Base-by-base conservation (phyloP, 2,888 invertebrate genomes). In the Cacoxenus indagator region DNA sequence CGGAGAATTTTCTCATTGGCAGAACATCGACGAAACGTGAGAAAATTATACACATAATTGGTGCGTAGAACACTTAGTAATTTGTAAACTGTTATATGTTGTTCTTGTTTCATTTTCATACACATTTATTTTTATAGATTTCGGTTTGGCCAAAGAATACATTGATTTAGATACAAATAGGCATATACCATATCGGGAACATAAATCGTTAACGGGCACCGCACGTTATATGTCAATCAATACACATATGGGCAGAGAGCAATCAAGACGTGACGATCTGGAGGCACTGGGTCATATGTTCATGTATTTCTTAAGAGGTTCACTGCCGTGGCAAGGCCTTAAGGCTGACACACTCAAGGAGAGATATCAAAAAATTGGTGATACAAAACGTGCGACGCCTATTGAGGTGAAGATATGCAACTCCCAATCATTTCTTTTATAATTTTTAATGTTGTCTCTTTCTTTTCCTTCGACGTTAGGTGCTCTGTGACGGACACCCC, bases 201-300 rank as follows among this genome's bases (percentile, higher is more conserved):
- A 99, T 92, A 99, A 99, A 91, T 98, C 98, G 88, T 92, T 99
- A 87, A 99, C 99, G 76, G 99, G 99, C 85, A 99, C 99, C 78
- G 99, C 99, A 83, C 93, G 99, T 90, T 99, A 99, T 91, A 99
- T 99, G 99, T 99, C 98, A 90, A 99, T 99, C 90, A 99, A 99
- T 90, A 99, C 99, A 89, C 99, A 99, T 92, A 94, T 99, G 91
- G 99, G 99, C 87, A 97, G 98, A 95, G 99, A 99, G 91, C 99
- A 99, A 93, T 98, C 98, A 87, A 93, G 99, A 89, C 92, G 99
- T 88, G 99, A 99, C 90, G 99, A 99, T 91, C 91, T 99, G 89
- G 99, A 99, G 90, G 99, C 99, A 75, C 91, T 99, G 87, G 99
- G 99, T 78, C 99, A 99, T 91, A 99, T 99, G 99, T 99, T 99